Evolutionary conservation across 2,113 vertebrate species (phyloP), one percentile per base, ranked within the genome.

Genomic region (Australoheros scitulus): DNA sequence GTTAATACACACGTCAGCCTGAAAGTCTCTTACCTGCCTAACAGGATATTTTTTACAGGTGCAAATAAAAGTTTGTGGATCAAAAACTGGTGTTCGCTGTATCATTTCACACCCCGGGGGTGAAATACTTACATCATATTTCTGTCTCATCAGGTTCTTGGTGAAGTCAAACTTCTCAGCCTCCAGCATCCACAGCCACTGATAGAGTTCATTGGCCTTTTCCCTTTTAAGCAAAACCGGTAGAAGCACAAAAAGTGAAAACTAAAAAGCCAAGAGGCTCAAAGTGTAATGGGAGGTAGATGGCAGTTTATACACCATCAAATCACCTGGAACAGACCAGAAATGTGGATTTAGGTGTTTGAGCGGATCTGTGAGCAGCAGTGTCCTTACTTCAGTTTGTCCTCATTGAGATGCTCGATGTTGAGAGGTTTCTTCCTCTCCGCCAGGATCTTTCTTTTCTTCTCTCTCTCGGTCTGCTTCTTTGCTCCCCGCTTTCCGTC

Each of bases 401-500:
- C 97, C 82, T 98, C 97, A 0, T 75, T 95, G 89, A 98, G 94
- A 77, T 97, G 96, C 72, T 99, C 97, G 0, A 98, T 94, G 88
- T 92, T 97, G 79, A 99, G 92, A 41, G 95, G 94, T 89, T 97
- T 97, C 90, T 94, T 95, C 76, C 97, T 96, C 80, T 99, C 98
- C 0, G 96, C 96, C 87, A 99, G 95, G 82, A 97, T 97, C 93
- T 97, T 98, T 94, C 97, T 98, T 90, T 99, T 99, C 95, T 99
- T 99, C 77, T 99, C 98, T 60, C 97, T 83, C 84, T 99, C 98
- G 0, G 98, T 99, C 92, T 99, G 97, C 90, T 96, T 98, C 94
- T 98, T 99, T 4, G 88, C 96, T 6, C 97, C 98, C 76, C 93
- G 96, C 78, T 95, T 97, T 75, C 95, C 95, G 18, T 99, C 98